Conservation (phyloP, 2,797 vertebrate species). For the Acrocephalus scirpaceus region DNA sequence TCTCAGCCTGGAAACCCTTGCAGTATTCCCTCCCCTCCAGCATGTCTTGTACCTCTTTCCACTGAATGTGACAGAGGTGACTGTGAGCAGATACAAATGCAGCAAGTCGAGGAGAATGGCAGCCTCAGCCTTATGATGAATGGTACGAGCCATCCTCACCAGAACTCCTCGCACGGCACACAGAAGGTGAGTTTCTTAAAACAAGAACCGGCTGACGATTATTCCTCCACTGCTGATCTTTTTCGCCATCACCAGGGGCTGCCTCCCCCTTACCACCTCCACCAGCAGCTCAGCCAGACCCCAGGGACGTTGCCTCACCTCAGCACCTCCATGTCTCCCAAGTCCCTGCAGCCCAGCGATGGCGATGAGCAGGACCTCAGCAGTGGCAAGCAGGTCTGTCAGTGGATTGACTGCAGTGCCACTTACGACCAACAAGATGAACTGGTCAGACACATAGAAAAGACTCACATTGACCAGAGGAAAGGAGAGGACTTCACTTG, state of each 20-base stretch:
- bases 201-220: slow-evolving; percentile 93
- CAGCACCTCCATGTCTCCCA: slow-evolving; percentile 79
- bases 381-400: slow-evolving; percentile 88
- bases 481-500: slow-evolving; percentile 99
- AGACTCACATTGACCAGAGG: slow-evolving; percentile 97
- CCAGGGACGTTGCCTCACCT: slow-evolving; percentile 79
- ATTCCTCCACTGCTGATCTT: slow-evolving; percentile 84
- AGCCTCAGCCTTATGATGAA: slow-evolving; percentile 83
- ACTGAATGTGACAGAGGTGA: slow-evolving; percentile 81
- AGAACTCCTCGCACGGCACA: slow-evolving; percentile 77
- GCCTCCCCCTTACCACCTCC: slow-evolving; percentile 92
- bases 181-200: slow-evolving; percentile 87
- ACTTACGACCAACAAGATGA: slow-evolving; percentile 96
- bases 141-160: slow-evolving; percentile 69
- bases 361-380: slow-evolving; percentile 76
- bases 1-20: slow-evolving; percentile 79
- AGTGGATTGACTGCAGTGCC: slow-evolving; percentile 98
- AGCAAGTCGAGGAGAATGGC: slow-evolving; percentile 75
- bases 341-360: slow-evolving; percentile 73
- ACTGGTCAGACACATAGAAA: slow-evolving; percentile 98
- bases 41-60: slow-evolving; percentile 83
- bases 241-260: slow-evolving; percentile 85
- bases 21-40: slow-evolving; percentile 82
- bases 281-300: slow-evolving; percentile 82
- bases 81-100: slow-evolving; percentile 85